Evolutionary conservation across 2,888 invertebrate genomes (phyloP).

Genomic region (Allophyes oxyacanthae): DNA sequence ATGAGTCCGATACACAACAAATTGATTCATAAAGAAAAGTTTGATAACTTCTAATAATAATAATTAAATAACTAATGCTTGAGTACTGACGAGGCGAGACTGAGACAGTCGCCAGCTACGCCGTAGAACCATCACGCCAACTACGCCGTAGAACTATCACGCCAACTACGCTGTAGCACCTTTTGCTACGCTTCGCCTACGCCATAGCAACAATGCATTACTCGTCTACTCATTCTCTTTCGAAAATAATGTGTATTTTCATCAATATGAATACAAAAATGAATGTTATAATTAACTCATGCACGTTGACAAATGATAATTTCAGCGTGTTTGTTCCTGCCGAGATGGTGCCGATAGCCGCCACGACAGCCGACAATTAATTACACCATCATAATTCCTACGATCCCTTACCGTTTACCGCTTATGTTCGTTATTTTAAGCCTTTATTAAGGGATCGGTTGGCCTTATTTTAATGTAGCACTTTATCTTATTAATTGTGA

Average conservation of each 20-base stretch:
- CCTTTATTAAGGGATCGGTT: conserved; percentile 25
- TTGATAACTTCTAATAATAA: too few species aligned
- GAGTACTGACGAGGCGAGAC: too few species aligned
- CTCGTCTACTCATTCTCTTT: too few species aligned
- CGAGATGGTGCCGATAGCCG: conserved; percentile 40
- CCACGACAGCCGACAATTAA: conserved; percentile 47
- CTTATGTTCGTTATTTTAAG: conserved; percentile 39
- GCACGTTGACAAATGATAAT: conserved; percentile 39
- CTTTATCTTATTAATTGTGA: conserved; percentile 7
- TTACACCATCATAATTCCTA: conserved; percentile 30
- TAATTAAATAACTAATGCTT: too few species aligned
- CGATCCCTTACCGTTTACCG: conserved; percentile 27
- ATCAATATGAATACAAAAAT: conserved; percentile 8
- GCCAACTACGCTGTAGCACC: too few species aligned
- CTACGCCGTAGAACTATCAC: too few species aligned
- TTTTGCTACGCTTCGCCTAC: too few species aligned
- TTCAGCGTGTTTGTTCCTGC: conserved; percentile 21
- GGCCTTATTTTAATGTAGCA: background rate
- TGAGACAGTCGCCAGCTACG: too few species aligned
- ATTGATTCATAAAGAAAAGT: too few species aligned
- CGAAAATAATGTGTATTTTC: background rate
- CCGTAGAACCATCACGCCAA: too few species aligned
- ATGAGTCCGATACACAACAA: too few species aligned
- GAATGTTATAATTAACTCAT: conserved; percentile 7
- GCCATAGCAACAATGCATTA: too few species aligned